Evolutionary conservation across 2,888 invertebrate genomes (phyloP), one percentile per base, ranked within the genome.

Genomic region (Pherbina coryleti): DNA sequence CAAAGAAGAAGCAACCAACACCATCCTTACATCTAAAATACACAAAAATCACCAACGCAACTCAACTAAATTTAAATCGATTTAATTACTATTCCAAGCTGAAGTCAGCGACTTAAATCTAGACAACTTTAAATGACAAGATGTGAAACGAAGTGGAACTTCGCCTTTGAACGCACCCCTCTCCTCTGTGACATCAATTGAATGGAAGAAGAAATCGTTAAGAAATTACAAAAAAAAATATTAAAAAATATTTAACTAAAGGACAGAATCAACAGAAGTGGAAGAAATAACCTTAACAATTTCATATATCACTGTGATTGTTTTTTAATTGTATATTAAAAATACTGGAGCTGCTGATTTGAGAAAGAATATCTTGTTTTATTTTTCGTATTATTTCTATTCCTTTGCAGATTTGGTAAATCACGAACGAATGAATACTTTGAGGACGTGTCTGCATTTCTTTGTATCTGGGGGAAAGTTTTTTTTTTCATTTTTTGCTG

Each of bases 261-360:
- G 57, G 73, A 66, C 85, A 85, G 79, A 82, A 82, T 78, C 79
- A 81, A 82, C 81, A 82, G 79, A 83, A 69, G 53, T 66, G 75
- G 75, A 66, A 75, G 66, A 67, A 67, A 34, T 25, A 75, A 75
- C 75, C 75, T 75, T 75, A 67, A 75, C 51, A 85, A 79, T 82
- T 87, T 87, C 87, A 88, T 87, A 88, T 89, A 88, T 89, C 88
- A 87, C 88, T 88, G 88, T 88, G 88, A 88, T 88, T 88, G 89
- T 88, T 89, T 88, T 88, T 88, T 88, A 89, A 89, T 89, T 88
- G 86, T 88, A 88, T 87, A 88, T 88, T 88, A 88, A 88, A 75
- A 88, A 87, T 89, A 88, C 88, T 88, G 88, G 86, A 88, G 87
- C 88, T 88, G 88, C 88, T 88, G 88, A 89, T 88, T 88, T 88